These are phyloP conservation scores for Aspiorhynchus laticeps DNA, from an alignment of 2,113 vertebrate species.

Conservation along the genomic window DNA sequence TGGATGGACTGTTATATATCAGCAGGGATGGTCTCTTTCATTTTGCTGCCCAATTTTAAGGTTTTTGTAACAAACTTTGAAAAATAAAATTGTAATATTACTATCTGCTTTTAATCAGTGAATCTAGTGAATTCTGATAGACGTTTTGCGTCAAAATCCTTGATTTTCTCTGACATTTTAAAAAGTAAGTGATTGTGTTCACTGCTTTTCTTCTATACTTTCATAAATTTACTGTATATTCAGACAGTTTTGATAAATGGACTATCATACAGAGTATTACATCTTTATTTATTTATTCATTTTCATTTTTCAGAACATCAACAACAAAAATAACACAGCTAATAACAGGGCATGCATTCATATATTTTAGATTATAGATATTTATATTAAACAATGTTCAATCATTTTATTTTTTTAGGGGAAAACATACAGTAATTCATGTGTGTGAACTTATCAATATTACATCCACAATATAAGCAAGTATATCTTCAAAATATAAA, in stretches of 20 bases:
- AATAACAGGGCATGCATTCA: background rate
- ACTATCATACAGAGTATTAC: background rate
- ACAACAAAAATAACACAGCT: background rate
- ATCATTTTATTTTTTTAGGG: background rate
- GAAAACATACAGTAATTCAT: background rate
- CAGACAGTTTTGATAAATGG: background rate
- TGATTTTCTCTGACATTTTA: background rate
- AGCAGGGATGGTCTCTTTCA: slow-evolving; percentile 40
- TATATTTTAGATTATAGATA: background rate
- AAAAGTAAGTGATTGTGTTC: slow-evolving; percentile 1
- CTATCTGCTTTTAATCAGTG: slow-evolving; percentile 9
- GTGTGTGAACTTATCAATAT: background rate
- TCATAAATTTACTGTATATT: background rate
- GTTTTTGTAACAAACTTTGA: slow-evolving; percentile 53
- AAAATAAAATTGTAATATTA: slow-evolving; percentile 50
- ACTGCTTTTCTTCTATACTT: background rate
- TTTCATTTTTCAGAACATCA: background rate
- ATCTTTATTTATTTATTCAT: too few species aligned
- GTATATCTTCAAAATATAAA: background rate
- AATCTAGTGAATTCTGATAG: background rate
- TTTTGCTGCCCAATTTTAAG: slow-evolving; percentile 42
- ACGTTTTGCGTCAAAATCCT: background rate
- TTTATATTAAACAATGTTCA: background rate
- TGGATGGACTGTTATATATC: slow-evolving; percentile 42
- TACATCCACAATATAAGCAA: background rate